Conservation (phyloP, 2,113 vertebrate genomes). For the Ranitomeya imitator region DNA sequence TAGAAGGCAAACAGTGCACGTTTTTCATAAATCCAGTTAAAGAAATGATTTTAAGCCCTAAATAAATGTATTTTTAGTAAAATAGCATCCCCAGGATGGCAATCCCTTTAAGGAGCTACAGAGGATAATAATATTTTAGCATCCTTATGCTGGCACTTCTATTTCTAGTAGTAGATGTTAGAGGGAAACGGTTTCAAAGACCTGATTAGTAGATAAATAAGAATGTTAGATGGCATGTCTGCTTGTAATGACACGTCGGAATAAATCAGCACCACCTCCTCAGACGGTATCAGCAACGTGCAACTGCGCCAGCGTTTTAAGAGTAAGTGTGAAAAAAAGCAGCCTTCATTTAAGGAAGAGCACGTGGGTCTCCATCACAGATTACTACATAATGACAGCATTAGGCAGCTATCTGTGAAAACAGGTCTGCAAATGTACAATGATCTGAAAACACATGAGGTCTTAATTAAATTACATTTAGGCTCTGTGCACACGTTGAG, state of each 20-base stretch:
- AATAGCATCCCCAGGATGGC: too few relatives aligned
- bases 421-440: constrained; percentile 57
- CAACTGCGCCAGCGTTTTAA: background rate
- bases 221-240: constrained; percentile 20
- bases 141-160: background rate
- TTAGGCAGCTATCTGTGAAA: constrained; percentile 58
- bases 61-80: too few relatives aligned
- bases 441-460: constrained; percentile 54
- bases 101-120: background rate
- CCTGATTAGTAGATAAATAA: constrained; percentile 22
- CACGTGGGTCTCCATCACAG: constrained; percentile 24
- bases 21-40: too few relatives aligned
- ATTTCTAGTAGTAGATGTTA: background rate
- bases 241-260: constrained; percentile 21
- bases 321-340: constrained; percentile 28
- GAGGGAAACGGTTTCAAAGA: background rate
- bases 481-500: too few relatives aligned
- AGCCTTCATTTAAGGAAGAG: constrained; percentile 33
- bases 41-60: too few relatives aligned
- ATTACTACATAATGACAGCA: constrained; percentile 56
- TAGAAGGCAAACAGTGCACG: too few relatives aligned
- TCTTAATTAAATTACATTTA: constrained; percentile 55
- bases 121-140: background rate
- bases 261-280: constrained; percentile 21
- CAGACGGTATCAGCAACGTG: constrained; percentile 17